Evolutionary conservation across 2,113 vertebrate genomes (phyloP), one percentile per base, ranked within the genome.

Genomic region (Lampris incognitus): DNA sequence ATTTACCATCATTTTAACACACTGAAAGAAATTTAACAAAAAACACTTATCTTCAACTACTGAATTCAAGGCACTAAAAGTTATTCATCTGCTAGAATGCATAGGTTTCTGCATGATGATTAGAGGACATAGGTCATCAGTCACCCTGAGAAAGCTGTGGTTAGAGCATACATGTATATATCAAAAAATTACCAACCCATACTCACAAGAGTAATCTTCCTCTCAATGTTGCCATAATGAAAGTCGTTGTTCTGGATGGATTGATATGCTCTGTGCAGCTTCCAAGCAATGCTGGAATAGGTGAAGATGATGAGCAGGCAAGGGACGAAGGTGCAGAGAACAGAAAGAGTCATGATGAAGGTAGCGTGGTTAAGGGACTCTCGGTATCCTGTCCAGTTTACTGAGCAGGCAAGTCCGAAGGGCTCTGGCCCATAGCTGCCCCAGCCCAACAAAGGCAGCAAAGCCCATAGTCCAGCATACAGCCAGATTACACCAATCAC

Each of bases 351-450:
- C 79, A 94, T 72, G 76, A 96, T 94, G 84, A 96, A 96, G 0
- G 93, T 93, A 78, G 93, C 91, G 48, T 93, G 90, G 40, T 92
- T 95, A 39, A 85, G 77, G 9, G 89, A 91, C 8, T 87, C 63
- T 68, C 94, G 91, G 24, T 95, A 95, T 4, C 93, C 89, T 9
- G 85, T 88, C 95, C 95, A 96, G 78, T 95, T 94, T 61, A 96
- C 91, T 0, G 95, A 95, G 81, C 95, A 96, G 24, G 95, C 94
- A 13, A 94, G 91, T 57, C 95, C 95, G 42, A 94, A 96, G 0
- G 95, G 95, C 87, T 96, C 95, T 0, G 95, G 94, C 3, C 95
- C 95, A 0, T 96, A 96, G 67, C 92, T 92, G 2, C 95, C 95
- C 95, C 95, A 96, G 50, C 95, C 95, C 37, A 96, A 76, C 83